Evolutionary conservation across 2,113 vertebrate genomes (phyloP).

Genomic region (Spermophilus dauricus): DNA sequence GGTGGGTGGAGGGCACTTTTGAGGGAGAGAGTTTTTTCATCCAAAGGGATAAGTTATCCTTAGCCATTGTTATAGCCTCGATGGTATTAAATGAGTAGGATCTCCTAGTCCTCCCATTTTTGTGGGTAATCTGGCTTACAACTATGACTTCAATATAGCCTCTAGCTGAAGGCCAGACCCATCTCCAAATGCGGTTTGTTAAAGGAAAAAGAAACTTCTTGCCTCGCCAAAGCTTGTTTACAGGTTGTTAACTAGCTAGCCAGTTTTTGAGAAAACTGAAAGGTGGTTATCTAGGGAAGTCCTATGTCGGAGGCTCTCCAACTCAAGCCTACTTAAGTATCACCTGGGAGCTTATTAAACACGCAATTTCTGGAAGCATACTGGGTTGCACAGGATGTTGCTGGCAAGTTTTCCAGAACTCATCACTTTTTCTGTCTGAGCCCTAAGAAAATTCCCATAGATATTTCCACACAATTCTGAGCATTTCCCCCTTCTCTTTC

Average conservation of each 20-base stretch:
- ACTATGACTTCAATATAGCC: neutral
- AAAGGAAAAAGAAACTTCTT: neutral
- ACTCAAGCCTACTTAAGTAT: neutral
- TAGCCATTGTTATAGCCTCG: neutral
- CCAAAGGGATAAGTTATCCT: neutral
- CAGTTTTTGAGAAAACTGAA: constrained; percentile 24
- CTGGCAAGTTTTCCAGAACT: neutral
- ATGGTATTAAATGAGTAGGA: neutral
- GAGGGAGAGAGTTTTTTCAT: neutral
- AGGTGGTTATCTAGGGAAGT: neutral
- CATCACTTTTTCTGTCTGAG: neutral
- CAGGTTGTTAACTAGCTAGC: neutral
- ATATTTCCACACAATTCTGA: neutral
- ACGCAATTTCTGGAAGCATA: neutral
- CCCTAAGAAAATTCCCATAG: neutral
- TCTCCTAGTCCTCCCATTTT: neutral
- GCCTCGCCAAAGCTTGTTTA: neutral
- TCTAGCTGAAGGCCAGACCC: neutral
- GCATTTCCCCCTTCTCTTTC: neutral
- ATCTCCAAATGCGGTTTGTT: neutral
- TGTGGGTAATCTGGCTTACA: neutral
- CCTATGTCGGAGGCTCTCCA: neutral
- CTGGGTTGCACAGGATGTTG: neutral
- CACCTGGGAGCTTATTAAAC: neutral
- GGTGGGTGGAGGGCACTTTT: neutral